A percentile compares a stretch with the other conserved stretches of the same genome.
phyloP scores from a whole-genome alignment of 2,113 vertebrate species.

The Ornithorhynchus anatinus region DNA sequence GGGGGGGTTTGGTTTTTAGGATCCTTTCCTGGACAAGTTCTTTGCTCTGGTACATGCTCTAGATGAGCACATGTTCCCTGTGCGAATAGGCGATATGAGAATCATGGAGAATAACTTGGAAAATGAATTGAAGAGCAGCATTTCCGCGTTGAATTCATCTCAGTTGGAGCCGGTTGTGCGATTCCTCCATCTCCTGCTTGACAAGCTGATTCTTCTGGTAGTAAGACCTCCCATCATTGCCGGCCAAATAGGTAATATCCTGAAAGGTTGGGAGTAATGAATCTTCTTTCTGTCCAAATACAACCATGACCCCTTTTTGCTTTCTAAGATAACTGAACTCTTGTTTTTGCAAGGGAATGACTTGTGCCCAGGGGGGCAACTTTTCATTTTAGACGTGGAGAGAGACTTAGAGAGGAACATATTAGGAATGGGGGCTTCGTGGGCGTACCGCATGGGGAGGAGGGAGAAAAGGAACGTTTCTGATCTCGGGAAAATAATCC shows the following conservation, averaged over 20 bases:
- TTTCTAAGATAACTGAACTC: not conserved
- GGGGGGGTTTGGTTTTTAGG: too few relatives aligned
- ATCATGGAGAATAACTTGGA: slow-evolving; percentile 99
- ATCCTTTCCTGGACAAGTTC: slow-evolving; percentile 97
- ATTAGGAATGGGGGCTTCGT: too few relatives aligned
- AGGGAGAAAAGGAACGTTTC: too few relatives aligned
- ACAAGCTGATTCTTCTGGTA: slow-evolving; percentile 95
- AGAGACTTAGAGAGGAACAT: too few relatives aligned
- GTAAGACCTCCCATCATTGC: slow-evolving; percentile 96
- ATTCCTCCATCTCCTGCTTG: slow-evolving; percentile 96
- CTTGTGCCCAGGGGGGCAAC: too few relatives aligned
- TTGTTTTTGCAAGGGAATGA: too few relatives aligned
- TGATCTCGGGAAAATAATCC: too few relatives aligned
- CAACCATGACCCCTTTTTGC: not conserved
- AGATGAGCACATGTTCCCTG: slow-evolving; percentile 98
- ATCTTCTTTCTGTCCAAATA: slow-evolving; percentile 48
- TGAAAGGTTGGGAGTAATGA: slow-evolving; percentile 52
- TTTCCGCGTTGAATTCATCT: slow-evolving; percentile 89
- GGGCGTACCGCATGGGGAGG: too few relatives aligned
- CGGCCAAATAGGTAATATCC: slow-evolving; percentile 93
- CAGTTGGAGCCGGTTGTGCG: slow-evolving; percentile 95
- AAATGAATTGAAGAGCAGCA: slow-evolving; percentile 93
- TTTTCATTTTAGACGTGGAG: too few relatives aligned
- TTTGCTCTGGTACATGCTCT: slow-evolving; percentile 96
- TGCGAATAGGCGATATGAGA: slow-evolving; percentile 95